Evolutionary conservation across 1,140 invertebrate genomes (phyloP).

Genomic region (Delia radicum): DNA sequence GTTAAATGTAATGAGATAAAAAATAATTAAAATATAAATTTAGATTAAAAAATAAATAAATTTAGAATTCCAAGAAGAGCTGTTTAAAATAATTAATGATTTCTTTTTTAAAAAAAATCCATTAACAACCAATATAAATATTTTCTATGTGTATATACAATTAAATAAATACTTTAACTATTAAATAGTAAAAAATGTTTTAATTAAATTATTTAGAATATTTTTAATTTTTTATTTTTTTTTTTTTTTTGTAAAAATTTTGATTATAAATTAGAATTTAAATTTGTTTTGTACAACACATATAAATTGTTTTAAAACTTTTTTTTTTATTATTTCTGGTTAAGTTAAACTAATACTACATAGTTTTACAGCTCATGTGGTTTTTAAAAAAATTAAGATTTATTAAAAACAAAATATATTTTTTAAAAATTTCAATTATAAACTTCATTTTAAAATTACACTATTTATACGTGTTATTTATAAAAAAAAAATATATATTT

Average conservation of each 20-base stretch:
- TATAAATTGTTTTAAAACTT: neutral
- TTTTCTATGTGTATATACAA: neutral
- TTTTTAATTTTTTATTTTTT: neutral
- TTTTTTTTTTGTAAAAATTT: neutral
- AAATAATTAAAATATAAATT: neutral
- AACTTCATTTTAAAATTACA: too few relatives aligned
- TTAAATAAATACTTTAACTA: slow-evolving; percentile 48
- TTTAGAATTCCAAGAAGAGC: neutral
- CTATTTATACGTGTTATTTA: too few relatives aligned
- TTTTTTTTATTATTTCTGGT: neutral
- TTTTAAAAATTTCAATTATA: slow-evolving; percentile 12
- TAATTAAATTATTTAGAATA: slow-evolving; percentile 22
- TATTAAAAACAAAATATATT: too few relatives aligned
- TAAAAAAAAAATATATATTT: too few relatives aligned
- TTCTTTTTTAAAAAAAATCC: neutral
- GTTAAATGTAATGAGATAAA: neutral
- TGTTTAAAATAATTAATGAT: neutral
- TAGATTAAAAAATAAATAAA: neutral
- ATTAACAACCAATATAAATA: neutral
- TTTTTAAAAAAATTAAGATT: too few relatives aligned
- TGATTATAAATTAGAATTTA: slow-evolving; percentile 20
- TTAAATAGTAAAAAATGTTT: slow-evolving; percentile 40
- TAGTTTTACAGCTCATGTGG: neutral
- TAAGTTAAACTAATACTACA: neutral
- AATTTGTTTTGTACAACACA: neutral